Evolutionary conservation across 2,888 invertebrate species (phyloP), one percentile per base, ranked within the genome.

Genomic region (Latrodectus hesperus): DNA sequence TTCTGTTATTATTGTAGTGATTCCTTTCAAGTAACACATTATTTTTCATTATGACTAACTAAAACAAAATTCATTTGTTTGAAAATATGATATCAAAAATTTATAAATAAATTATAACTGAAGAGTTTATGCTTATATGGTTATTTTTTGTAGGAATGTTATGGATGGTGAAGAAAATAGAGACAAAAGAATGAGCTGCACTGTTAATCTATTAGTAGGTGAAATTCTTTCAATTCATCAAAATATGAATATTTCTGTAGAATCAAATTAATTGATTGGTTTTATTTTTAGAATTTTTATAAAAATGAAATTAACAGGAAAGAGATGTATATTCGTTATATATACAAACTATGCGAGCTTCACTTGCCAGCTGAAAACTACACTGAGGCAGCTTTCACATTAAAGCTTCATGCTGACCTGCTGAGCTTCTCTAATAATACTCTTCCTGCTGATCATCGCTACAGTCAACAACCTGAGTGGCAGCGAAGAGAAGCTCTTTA

Each of bases 181-280:
- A 60, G 98, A 98, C 92, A 98, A 98, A 92, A 94, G 97, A 88
- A 98, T 98, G 98, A 97, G 97, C 0, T 98, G 98, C 92, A 98
- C 98, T 6, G 97, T 98, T 83, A 98, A 98, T 93, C 93, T 99
- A 90, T 93, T 98, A 92, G 96, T 96, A 92, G 93, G 94, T 91
- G 49, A 26, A 60, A 38, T 52, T 60, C 11, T 60, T 60, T 14
- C 60, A 6, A 60, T 16, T 10, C 60, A 55, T 55, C 2, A 60
- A 14, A 38, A 11, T 71, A 71, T 60, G n/a, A n/a, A n/a, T 60
- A n/a, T 60, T 60, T 60, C 60, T 16, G 60, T 16, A 60, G 60
- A 11, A 68, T 68, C 17, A 26, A 17, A 68, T n/a, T 22, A 16
- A 68, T 22, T 68, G 64, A 14, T 68, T 11, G 79, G 26, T 70